These are phyloP conservation scores for Drosophila nigricruria DNA, from an alignment of 2,888 invertebrate species.

Conservation along the genomic window DNA sequence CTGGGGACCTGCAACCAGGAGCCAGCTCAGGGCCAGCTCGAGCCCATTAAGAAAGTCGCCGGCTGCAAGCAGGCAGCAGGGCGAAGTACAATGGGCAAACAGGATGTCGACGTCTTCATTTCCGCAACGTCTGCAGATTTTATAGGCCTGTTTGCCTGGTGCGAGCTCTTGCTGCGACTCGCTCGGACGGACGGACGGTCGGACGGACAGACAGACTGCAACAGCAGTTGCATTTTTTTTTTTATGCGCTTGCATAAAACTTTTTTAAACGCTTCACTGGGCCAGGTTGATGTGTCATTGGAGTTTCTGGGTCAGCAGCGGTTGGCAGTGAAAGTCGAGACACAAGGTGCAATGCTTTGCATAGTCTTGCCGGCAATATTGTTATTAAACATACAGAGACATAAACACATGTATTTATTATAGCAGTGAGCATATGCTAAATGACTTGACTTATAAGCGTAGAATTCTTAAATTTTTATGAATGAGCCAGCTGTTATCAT, in stretches of 20 bases:
- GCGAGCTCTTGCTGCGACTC: slow-evolving; percentile 18
- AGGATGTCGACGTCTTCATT: slow-evolving; percentile 77
- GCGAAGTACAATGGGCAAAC: slow-evolving; percentile 29
- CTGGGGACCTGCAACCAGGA: slow-evolving; percentile 2
- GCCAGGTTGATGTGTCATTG: slow-evolving; percentile 56
- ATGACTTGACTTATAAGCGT: not conserved
- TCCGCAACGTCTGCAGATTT: slow-evolving; percentile 66
- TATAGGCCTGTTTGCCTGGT: slow-evolving; percentile 26
- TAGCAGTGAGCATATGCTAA: not conserved
- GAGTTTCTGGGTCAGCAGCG: slow-evolving; percentile 65
- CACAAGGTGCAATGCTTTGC: slow-evolving; percentile 65
- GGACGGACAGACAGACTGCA: slow-evolving; percentile 1
- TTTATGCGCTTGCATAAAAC: slow-evolving; percentile 56
- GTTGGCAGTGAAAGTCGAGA: slow-evolving; percentile 63
- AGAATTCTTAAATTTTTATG: not conserved
- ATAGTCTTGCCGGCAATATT: slow-evolving; percentile 10
- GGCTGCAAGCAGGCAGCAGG: slow-evolving; percentile 34
- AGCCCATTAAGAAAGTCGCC: slow-evolving; percentile 62
- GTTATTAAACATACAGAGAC: not conserved
- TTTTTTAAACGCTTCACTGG: slow-evolving; percentile 33
- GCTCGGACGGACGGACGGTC: not conserved
- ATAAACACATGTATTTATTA: not conserved
- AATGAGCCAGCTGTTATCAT: not conserved
- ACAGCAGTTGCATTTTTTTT: slow-evolving; percentile 57
- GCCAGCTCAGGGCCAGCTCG: slow-evolving; percentile 23